Conservation (phyloP, 2,797 vertebrate genomes). For the Peromyscus eremicus region DNA sequence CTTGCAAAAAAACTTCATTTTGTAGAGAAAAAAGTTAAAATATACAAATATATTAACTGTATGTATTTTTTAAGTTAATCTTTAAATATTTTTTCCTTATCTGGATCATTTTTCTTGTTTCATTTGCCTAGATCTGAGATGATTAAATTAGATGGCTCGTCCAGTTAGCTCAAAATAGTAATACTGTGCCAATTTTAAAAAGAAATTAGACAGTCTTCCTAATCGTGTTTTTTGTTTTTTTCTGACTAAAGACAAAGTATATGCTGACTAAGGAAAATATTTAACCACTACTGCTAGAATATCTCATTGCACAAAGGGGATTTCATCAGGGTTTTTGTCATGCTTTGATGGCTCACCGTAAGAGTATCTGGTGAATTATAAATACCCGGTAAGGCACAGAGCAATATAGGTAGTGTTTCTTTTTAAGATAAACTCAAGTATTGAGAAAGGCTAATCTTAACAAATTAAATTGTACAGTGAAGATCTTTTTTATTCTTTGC, state of each 20-base stretch:
- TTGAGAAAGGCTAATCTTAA: conserved; percentile 50
- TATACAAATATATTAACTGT: background rate
- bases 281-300: conserved; percentile 35
- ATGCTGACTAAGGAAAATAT: background rate
- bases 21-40: conserved; percentile 41
- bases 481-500: conserved; percentile 23
- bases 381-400: conserved; percentile 4
- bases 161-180: conserved; percentile 42
- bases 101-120: conserved; percentile 57
- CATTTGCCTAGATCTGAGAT: conserved; percentile 21
- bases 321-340: background rate
- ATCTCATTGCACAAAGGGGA: conserved; percentile 9
- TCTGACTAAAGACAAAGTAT: conserved; percentile 53
- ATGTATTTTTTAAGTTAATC: conserved; percentile 42
- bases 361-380: conserved; percentile 14
- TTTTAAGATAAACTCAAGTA: conserved; percentile 34
- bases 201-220: background rate
- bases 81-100: conserved; percentile 23
- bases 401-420: conserved; percentile 37
- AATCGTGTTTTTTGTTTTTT: conserved; percentile 20
- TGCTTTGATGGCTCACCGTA: background rate
- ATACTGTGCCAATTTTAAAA: conserved; percentile 26
- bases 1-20: conserved; percentile 36
- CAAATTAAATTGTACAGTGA: conserved; percentile 31
- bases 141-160: conserved; percentile 10